Conservation (phyloP, 2,797 vertebrate genomes). For the Anisognathus igniventris region DNA sequence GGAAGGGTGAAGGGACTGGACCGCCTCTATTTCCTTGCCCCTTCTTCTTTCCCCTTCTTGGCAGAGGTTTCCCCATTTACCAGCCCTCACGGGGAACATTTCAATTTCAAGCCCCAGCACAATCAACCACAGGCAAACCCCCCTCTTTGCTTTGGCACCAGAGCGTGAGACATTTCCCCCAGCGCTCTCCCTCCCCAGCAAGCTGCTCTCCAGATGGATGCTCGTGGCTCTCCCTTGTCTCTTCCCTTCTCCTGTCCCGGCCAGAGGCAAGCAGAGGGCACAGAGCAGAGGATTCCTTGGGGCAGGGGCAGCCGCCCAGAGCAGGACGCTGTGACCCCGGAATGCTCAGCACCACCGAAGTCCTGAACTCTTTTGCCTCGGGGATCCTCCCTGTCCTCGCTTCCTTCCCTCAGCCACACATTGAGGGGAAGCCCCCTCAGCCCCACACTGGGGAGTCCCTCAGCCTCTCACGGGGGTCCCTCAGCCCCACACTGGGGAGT, state of each 20-base stretch:
- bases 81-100: conserved; percentile 9
- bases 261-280: neutral
- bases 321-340: neutral
- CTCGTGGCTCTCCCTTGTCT: neutral
- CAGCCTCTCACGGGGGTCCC: neutral
- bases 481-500: rapidly evolving
- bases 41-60: neutral
- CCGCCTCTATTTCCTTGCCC: neutral
- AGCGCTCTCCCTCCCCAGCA: neutral
- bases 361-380: neutral
- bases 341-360: neutral
- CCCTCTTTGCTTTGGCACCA: neutral
- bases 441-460: neutral
- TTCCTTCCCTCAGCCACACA: too few relatives aligned
- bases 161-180: conserved; percentile 2
- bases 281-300: neutral
- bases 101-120: conserved; percentile 29
- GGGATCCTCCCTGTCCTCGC: neutral
- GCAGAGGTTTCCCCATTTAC: neutral
- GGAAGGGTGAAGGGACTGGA: neutral
- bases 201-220: conserved; percentile 41
- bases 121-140: neutral
- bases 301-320: neutral
- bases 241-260: neutral
- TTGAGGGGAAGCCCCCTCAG: rapidly evolving